Base-by-base conservation (phyloP, 2,888 invertebrate species). In the Helicoverpa assulta region DNA sequence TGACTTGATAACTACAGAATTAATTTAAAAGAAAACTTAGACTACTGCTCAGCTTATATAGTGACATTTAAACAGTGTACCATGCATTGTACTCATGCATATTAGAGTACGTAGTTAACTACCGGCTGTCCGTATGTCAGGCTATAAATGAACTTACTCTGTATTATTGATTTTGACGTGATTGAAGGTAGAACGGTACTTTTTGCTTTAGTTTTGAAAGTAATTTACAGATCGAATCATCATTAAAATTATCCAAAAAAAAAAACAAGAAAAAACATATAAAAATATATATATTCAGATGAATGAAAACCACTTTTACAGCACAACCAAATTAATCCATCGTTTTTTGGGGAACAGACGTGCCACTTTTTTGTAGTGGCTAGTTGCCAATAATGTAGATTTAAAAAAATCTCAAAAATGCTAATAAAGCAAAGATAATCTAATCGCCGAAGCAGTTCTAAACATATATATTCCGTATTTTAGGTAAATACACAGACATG, bases 21-120 rank as follows among this genome's bases (percentile, higher is more conserved):
- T 2, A 26, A 10, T 14, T 16, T 43, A 43, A 43, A 43, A 43
- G 4, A 43, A 43, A 16, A 4, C 16, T 43, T 7, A 16, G 0
- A 5, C 33, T 76, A 43, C 62, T 62, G 70, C 2, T 14, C 18
- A 50, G 1, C 7, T 16, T 76, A 16, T 12, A 12, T 7, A 18
- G 61, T 55, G 70, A 1, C 29, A 40, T 40, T 53, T 16, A 16
- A 56, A 37, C n/a, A 18, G 26, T 56, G 43, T 57, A 51, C 59
- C 33, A 18, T 60, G 68, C 37, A 60, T 40, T 10, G 37, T n/a
- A 26, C n/a, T 26, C 59, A 75, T 75, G 26, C 37, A 59, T 72
- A 56, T 21, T 60, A n/a, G 29, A 73, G 19, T 52, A 10, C 6
- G 37, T 29, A 58, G 18, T 40, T 53, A 57, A 50, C 18, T 7